Base-by-base conservation (phyloP, 2,888 invertebrate species). In the Alitta virens region DNA sequence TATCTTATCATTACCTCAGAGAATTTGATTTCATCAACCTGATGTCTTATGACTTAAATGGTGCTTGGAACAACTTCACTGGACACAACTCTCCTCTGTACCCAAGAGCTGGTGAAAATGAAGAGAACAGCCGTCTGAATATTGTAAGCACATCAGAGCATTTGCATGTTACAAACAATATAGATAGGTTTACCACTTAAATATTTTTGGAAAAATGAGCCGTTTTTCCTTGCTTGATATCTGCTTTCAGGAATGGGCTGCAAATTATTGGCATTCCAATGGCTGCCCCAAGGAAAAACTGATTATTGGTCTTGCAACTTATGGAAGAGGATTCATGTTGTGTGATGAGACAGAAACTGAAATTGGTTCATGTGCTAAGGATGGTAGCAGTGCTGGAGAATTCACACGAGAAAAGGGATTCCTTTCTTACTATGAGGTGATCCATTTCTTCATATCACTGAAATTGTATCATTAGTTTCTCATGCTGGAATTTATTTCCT, bases 11-110 rank as follows among this genome's bases (percentile, higher is more conserved):
- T 33, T 54, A 12, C 12, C 27, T 42, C 2, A 76, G 77, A 27
- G 61, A 72, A 55, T 68, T 75, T 49, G 76, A 78, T 60, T 72
- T 73, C 56, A 68, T 76, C 56, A 74, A 73, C 63, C 60, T 78
- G 49, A 80, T 80, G 80, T 67, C 77, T 1, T 80, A 79, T 62
- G 81, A 82, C 65, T 68, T 80, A 3, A 74, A 80, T 60, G 79
- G 79, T 5, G 71, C 73, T 43, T 80, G 80, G 80, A 78, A 78
- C 2, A 63, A 62, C 2, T 52, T 60, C 33, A 74, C 79, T 2
- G 80, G 79, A 24, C 77, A 76, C 58, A 77, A 80, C 65, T 72
- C 78, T 55, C 80, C 79, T 1, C 69, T 81, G 5, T 75, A 70
- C 40, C 63, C 69, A 7, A 50, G 63, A 24, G 25, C 42, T 9